These are phyloP conservation scores for Vollenhovia emeryi DNA, from an alignment of 1,140 invertebrate species.

Conservation along the genomic window DNA sequence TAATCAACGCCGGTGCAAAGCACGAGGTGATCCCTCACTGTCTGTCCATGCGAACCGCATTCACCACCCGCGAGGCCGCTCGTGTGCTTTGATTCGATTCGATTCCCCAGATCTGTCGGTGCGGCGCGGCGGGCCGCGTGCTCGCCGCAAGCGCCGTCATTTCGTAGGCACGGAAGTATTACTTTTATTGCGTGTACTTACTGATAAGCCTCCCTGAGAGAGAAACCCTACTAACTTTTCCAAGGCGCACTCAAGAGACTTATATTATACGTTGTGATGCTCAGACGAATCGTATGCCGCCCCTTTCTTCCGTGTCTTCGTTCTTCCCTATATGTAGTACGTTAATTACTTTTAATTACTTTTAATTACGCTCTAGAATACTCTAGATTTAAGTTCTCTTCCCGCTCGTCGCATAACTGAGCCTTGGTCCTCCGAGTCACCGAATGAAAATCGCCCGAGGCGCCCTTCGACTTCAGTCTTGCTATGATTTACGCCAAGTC, in stretches of 20 bases:
- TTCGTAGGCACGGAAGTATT: conserved; percentile 67
- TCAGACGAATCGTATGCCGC: not conserved
- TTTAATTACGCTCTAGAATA: too few relatives aligned
- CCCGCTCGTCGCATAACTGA: not conserved
- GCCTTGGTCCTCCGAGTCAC: not conserved
- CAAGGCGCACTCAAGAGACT: conserved; percentile 28
- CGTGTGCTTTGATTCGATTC: conserved; percentile 52
- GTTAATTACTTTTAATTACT: not conserved
- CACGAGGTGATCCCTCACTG: conserved; percentile 35
- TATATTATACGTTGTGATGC: conserved; percentile 22
- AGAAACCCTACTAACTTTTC: conserved; percentile 54
- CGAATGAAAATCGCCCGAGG: conserved; percentile 15
- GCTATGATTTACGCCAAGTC: not conserved
- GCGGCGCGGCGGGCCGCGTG: conserved; percentile 1
- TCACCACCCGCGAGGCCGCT: conserved; percentile 26
- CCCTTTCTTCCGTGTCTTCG: not conserved
- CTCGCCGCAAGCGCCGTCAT: conserved; percentile 49
- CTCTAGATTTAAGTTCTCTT: not conserved
- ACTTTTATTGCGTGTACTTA: conserved; percentile 63
- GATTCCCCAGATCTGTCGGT: conserved; percentile 27
- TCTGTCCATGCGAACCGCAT: conserved; percentile 17
- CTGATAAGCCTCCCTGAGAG: conserved; percentile 59
- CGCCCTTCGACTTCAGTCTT: not conserved
- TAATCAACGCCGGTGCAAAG: conserved; percentile 35
- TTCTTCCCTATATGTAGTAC: not conserved